Evolutionary conservation across 2,113 vertebrate species (phyloP).

Genomic region (Cyprinodon tularosa): DNA sequence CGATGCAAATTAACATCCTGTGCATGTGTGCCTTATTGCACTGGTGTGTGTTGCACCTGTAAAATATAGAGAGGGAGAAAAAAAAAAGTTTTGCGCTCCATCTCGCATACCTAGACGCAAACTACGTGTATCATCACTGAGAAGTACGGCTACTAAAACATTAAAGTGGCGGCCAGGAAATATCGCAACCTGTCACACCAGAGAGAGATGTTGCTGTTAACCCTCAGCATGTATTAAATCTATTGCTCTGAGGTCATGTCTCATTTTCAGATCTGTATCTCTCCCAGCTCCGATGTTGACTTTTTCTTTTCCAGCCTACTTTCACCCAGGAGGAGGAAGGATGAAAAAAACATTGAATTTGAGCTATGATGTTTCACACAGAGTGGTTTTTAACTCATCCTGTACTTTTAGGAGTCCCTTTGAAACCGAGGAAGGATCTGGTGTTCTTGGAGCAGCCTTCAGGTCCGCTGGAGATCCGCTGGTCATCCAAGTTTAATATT

Average conservation of each 20-base stretch:
- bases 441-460: constrained; percentile 85
- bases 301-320: constrained; percentile 50
- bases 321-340: constrained; percentile 22
- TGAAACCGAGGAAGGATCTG: constrained; percentile 94
- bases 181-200: constrained; percentile 57
- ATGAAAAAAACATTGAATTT: constrained; percentile 34
- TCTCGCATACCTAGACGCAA: constrained; percentile 64
- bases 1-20: constrained; percentile 38
- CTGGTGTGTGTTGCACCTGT: constrained; percentile 33
- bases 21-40: constrained; percentile 60
- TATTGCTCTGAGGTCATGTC: constrained; percentile 69
- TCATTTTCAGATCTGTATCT: constrained; percentile 57
- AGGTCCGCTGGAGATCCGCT: constrained; percentile 89
- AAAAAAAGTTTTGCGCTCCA: constrained; percentile 15
- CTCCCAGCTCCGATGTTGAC: constrained; percentile 44
- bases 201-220: constrained; percentile 64
- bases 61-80: constrained; percentile 9
- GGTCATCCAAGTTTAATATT: constrained; percentile 96
- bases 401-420: constrained; percentile 86
- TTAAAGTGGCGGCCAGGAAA: constrained; percentile 43
- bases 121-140: constrained; percentile 64
- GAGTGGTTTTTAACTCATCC: constrained; percentile 26
- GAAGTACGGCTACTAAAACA: constrained; percentile 61
- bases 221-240: constrained; percentile 62
- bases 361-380: constrained; percentile 29